Evolutionary conservation across 2,113 vertebrate species (phyloP).

Genomic region (Hippocampus barbouri): DNA sequence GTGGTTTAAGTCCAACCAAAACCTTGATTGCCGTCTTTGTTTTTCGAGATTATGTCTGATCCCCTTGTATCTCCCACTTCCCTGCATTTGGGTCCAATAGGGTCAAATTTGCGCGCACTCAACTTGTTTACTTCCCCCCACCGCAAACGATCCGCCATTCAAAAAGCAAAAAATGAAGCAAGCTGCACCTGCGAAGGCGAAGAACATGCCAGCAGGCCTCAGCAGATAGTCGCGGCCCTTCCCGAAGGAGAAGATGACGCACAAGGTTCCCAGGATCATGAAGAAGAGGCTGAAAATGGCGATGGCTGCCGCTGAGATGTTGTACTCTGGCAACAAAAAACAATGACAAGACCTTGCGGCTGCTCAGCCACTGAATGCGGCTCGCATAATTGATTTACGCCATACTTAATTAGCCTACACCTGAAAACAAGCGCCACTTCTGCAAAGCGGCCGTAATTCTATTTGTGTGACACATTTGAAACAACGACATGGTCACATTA

Average conservation of each 20-base stretch:
- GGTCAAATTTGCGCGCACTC: too few species aligned
- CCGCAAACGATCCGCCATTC: not conserved
- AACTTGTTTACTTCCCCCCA: too few species aligned
- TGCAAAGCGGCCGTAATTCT: slow-evolving; percentile 36
- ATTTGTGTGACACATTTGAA: slow-evolving; percentile 37
- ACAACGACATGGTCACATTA: not conserved
- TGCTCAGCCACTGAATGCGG: not conserved
- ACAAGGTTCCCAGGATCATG: slow-evolving; percentile 81
- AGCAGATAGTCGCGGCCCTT: slow-evolving; percentile 89
- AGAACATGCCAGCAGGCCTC: slow-evolving; percentile 94
- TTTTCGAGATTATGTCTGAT: too few species aligned
- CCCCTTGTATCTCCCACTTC: too few species aligned
- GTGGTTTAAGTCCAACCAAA: too few species aligned
- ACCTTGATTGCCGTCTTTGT: too few species aligned
- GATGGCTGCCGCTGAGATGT: slow-evolving; percentile 95
- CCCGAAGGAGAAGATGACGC: slow-evolving; percentile 81
- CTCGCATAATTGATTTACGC: slow-evolving; percentile 41
- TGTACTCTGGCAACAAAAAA: slow-evolving; percentile 80
- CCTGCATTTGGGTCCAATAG: too few species aligned
- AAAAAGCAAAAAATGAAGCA: not conserved
- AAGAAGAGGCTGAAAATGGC: slow-evolving; percentile 91
- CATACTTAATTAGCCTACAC: slow-evolving; percentile 49
- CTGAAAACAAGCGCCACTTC: slow-evolving; percentile 39
- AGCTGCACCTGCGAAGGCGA: slow-evolving; percentile 85
- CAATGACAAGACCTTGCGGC: not conserved